Percentiles rank a stretch among this genome's conserved stretches.
Evolutionary conservation across 2,888 invertebrate genomes (phyloP).

Genomic region (Incurvaria masculella): DNA sequence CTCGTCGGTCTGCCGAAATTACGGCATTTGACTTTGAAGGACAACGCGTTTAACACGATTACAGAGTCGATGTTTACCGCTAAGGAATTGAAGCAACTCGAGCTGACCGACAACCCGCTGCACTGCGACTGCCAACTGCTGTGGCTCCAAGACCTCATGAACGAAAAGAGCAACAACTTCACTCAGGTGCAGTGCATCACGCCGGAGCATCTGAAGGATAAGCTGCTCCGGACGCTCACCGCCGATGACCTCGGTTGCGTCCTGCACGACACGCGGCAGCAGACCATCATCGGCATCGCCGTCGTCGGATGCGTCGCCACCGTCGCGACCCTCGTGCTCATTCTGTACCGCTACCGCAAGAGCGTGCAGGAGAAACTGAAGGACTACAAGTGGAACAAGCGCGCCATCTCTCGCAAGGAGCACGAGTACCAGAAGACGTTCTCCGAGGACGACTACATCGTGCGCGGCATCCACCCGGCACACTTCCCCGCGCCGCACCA

Average conservation of each 20-base stretch:
- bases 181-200: constrained; percentile 70
- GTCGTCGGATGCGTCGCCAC: constrained; percentile 71
- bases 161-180: constrained; percentile 67
- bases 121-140: constrained; percentile 76
- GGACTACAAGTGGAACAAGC: constrained; percentile 78
- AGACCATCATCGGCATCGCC: constrained; percentile 74
- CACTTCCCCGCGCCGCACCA: constrained; percentile 52
- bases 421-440: constrained; percentile 89
- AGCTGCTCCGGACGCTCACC: constrained; percentile 63
- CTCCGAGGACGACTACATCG: constrained; percentile 83
- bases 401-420: constrained; percentile 71
- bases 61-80: constrained; percentile 79
- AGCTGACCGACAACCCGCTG: constrained; percentile 79
- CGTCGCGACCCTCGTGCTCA: constrained; percentile 66
- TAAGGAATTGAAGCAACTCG: constrained; percentile 70
- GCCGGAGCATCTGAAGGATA: constrained; percentile 70
- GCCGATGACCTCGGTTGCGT: constrained; percentile 81
- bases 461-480: constrained; percentile 60
- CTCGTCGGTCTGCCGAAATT: constrained; percentile 77
- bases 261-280: constrained; percentile 73
- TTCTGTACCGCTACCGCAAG: constrained; percentile 76
- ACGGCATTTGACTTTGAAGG: constrained; percentile 70
- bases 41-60: constrained; percentile 72
- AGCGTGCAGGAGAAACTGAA: constrained; percentile 79
- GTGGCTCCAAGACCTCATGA: constrained; percentile 73